A percentile compares a stretch with the other conserved stretches of the same genome.
These are phyloP conservation scores for Caenorhabditis sp. DNA, from an alignment of 2,888 invertebrate genomes.

Conservation along the genomic window DNA sequence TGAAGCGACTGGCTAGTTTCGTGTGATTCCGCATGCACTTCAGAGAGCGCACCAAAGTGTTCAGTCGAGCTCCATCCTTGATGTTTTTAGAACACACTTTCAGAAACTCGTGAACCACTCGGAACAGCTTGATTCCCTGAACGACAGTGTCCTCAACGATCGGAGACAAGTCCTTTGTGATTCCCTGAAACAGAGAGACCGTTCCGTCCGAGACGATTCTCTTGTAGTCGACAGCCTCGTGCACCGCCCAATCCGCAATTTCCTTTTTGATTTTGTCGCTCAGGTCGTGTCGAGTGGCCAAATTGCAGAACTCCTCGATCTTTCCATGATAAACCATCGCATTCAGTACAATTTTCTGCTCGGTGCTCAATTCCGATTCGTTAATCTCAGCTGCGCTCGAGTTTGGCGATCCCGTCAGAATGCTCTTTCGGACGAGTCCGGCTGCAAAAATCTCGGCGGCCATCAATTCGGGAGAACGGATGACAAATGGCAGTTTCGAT, in stretches of 20 bases:
- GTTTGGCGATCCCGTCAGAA: slow-evolving; percentile 43
- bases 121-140: slow-evolving; percentile 38
- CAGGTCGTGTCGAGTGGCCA: background rate
- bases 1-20: slow-evolving; percentile 27
- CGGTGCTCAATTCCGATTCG: background rate
- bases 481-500: background rate
- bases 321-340: slow-evolving; percentile 48
- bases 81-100: slow-evolving; percentile 1
- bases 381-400: slow-evolving; percentile 3
- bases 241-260: slow-evolving; percentile 37
- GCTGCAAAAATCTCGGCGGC: slow-evolving; percentile 20
- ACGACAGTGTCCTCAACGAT: slow-evolving; percentile 21
- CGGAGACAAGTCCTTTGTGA: slow-evolving; percentile 14
- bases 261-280: slow-evolving; percentile 17
- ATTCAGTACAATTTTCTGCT: slow-evolving; percentile 27
- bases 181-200: slow-evolving; percentile 30
- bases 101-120: slow-evolving; percentile 23
- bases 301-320: slow-evolving; percentile 13
- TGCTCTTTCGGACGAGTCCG: slow-evolving; percentile 32
- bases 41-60: slow-evolving; percentile 7
- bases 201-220: slow-evolving; percentile 32
- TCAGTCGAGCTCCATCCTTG: background rate
- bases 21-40: slow-evolving; percentile 36
- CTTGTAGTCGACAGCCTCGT: slow-evolving; percentile 33
- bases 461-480: slow-evolving; percentile 5